Evolutionary conservation across 2,113 vertebrate genomes (phyloP).

Genomic region (Corythoichthys intestinalis): DNA sequence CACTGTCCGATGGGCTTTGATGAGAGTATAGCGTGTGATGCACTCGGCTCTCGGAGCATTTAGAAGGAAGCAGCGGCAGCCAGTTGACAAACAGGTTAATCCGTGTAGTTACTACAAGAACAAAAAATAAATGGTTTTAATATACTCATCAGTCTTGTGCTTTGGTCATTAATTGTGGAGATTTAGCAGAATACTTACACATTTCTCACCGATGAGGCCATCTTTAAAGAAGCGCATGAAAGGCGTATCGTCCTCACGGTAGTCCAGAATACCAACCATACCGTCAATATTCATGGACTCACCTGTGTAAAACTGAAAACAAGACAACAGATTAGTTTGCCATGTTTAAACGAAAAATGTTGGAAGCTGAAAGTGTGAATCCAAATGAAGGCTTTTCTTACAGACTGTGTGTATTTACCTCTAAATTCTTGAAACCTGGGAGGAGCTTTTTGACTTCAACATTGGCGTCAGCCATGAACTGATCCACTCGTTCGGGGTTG

Average conservation of each 20-base stretch:
- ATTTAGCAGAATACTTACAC: conserved; percentile 70
- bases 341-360: background rate
- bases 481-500: conserved; percentile 41
- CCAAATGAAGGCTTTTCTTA: too few species aligned
- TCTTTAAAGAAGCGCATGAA: conserved; percentile 90
- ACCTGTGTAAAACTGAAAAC: conserved; percentile 81
- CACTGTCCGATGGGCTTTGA: conserved; percentile 24
- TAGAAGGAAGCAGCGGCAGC: conserved; percentile 38
- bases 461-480: conserved; percentile 15
- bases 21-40: conserved; percentile 40
- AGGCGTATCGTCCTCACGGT: conserved; percentile 87
- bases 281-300: conserved; percentile 85
- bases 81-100: conserved; percentile 40
- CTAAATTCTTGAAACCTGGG: conserved; percentile 34
- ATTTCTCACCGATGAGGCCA: conserved; percentile 89
- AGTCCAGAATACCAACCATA: conserved; percentile 85
- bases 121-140: background rate
- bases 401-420: conserved; percentile 32
- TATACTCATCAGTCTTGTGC: background rate
- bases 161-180: background rate
- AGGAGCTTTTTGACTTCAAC: conserved; percentile 21
- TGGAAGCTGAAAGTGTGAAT: background rate
- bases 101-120: conserved; percentile 56
- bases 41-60: conserved; percentile 40
- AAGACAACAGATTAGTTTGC: background rate